Percentiles rank a stretch among this genome's conserved stretches.
These are phyloP conservation scores for Channa striata DNA, from an alignment of 2,797 vertebrate species.

Conservation along the genomic window DNA sequence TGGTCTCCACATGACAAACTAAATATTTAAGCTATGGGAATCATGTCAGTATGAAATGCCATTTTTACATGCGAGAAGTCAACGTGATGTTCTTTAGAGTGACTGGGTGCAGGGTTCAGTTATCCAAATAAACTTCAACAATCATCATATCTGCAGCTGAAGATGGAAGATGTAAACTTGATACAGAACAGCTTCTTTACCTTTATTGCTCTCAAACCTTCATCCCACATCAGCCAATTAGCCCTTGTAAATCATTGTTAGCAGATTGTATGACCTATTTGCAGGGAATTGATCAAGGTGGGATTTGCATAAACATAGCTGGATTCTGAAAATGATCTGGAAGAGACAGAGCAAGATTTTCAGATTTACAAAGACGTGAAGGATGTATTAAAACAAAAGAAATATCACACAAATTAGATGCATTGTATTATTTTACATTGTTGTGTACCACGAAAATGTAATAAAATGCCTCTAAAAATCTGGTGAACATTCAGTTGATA, in stretches of 20 bases:
- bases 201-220: conserved; percentile 19
- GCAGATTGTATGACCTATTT: conserved; percentile 49
- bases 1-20: conserved; percentile 27
- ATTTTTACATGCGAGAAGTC: conserved; percentile 14
- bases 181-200: conserved; percentile 18
- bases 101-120: neutral
- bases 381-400: too few species aligned
- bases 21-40: conserved; percentile 2
- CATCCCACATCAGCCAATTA: conserved; percentile 35
- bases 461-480: too few species aligned
- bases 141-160: neutral
- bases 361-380: too few species aligned
- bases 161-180: conserved; percentile 2
- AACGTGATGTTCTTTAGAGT: conserved; percentile 8
- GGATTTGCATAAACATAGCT: conserved; percentile 12
- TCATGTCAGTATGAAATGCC: conserved; percentile 16
- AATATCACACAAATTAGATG: too few species aligned
- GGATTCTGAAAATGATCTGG: too few species aligned
- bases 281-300: conserved; percentile 1
- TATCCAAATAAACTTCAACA: conserved; percentile 6
- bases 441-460: too few species aligned
- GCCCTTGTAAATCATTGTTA: conserved; percentile 41
- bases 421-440: too few species aligned
- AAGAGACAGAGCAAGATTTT: too few species aligned
- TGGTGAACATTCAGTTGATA: too few species aligned